phyloP scores from a whole-genome alignment of 2,113 vertebrate genomes.

The Brachyhypopomus occidentalis region DNA sequence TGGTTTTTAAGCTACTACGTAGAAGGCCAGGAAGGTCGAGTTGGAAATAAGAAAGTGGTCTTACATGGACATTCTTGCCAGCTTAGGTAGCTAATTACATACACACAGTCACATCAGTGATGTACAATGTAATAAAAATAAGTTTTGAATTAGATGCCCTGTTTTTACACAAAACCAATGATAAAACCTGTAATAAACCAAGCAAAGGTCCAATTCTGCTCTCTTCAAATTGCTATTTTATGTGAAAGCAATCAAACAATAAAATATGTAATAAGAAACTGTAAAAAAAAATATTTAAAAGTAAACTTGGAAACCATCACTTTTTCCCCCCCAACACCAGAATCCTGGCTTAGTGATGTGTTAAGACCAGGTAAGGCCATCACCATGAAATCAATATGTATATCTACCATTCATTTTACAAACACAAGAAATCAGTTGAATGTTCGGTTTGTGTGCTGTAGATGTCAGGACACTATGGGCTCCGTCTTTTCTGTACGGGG shows the following conservation, averaged over 20 bases:
- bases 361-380: not conserved
- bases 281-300: not conserved
- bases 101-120: not conserved
- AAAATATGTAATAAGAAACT: not conserved
- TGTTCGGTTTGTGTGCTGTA: not conserved
- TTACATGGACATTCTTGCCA: not conserved
- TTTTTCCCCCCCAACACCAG: not conserved
- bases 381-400: not conserved
- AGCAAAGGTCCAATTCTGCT: no score
- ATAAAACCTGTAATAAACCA: not conserved
- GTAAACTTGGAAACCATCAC: not conserved
- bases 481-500: conserved; percentile 3
- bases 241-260: not conserved
- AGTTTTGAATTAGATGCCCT: no score
- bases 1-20: not conserved
- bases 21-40: not conserved
- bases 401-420: not conserved
- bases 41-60: not conserved
- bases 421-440: not conserved
- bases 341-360: not conserved
- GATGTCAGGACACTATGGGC: not conserved
- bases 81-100: not conserved
- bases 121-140: not conserved
- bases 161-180: not conserved
- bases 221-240: not conserved